phyloP scores from a whole-genome alignment of 2,113 vertebrate genomes.

The Vimba vimba region DNA sequence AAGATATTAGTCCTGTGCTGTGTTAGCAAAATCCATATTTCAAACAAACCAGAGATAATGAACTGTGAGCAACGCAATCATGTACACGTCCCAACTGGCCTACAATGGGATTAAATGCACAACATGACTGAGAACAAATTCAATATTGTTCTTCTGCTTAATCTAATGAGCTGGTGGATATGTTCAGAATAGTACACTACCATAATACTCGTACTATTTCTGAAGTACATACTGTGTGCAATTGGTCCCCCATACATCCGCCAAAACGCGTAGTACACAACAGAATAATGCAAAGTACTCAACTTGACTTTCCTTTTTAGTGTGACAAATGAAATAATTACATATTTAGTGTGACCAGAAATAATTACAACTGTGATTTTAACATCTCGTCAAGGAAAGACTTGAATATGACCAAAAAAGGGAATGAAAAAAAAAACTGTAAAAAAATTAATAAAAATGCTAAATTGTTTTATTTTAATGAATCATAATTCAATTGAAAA shows the following conservation, averaged over 20 bases:
- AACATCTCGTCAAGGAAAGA: neutral
- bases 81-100: conserved; percentile 41
- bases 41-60: conserved; percentile 44
- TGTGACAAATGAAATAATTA: neutral
- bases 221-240: neutral
- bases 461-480: neutral
- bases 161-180: conserved; percentile 19
- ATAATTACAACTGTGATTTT: conserved; percentile 14
- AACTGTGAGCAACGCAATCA: conserved; percentile 22
- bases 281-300: neutral
- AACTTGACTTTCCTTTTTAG: neutral
- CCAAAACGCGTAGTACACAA: neutral
- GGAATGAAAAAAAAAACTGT: no score
- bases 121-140: conserved; percentile 36
- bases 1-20: conserved; percentile 9
- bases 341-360: neutral
- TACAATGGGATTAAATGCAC: conserved; percentile 22
- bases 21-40: conserved; percentile 19
- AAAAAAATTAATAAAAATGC: neutral
- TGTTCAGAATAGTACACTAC: neutral
- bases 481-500: neutral
- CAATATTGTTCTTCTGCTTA: conserved; percentile 26
- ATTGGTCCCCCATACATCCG: no score
- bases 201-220: neutral
- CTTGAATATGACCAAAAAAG: neutral